Percentiles rank a stretch among this genome's conserved stretches.
Evolutionary conservation across 2,797 vertebrate species (phyloP).

Genomic region (Fratercula arctica): DNA sequence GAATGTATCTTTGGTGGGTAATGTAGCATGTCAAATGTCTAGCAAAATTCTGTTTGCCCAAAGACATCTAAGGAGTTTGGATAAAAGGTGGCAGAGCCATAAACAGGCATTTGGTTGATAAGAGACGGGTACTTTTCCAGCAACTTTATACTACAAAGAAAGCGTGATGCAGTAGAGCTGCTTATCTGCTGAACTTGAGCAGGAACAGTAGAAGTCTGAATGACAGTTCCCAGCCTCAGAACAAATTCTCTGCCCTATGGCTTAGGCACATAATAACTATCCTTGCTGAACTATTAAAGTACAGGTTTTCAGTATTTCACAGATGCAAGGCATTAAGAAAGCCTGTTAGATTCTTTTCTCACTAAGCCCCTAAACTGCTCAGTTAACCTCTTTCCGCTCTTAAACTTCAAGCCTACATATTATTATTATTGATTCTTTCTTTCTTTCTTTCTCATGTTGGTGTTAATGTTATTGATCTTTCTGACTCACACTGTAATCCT

Average conservation of each 20-base stretch:
- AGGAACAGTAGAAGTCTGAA: neutral
- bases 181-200: neutral
- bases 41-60: neutral
- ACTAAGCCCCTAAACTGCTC: neutral
- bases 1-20: neutral
- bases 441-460: neutral
- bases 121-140: neutral
- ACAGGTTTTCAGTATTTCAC: neutral
- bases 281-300: neutral
- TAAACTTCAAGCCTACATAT: neutral
- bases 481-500: neutral
- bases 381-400: neutral
- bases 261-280: neutral
- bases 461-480: neutral
- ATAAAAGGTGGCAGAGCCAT: neutral
- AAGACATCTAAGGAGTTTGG: neutral
- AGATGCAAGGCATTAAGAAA: neutral
- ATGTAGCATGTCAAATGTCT: neutral
- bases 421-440: neutral
- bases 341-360: neutral
- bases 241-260: neutral
- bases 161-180: neutral
- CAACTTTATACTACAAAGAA: neutral
- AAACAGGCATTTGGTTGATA: neutral
- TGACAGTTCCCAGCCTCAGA: neutral